Base-by-base conservation (phyloP, 1,140 invertebrate species). In the Eufriesea mexicana region DNA sequence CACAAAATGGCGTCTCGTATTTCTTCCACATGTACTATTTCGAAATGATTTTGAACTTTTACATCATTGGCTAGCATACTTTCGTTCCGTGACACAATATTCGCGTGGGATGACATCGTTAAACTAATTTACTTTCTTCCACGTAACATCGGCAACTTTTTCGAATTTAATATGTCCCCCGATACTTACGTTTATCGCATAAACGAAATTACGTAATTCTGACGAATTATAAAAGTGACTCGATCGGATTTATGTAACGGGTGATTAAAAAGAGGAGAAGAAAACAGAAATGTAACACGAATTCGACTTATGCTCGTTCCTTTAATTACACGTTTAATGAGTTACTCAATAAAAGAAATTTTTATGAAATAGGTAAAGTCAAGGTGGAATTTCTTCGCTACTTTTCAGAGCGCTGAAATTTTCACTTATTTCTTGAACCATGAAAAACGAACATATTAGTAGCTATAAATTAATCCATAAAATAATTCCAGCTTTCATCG, bases 11-110 rank as follows among this genome's bases (percentile, higher is more conserved):
- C 76, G 23, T 25, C 45, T 20, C 10, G 49, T 47, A 45, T 54
- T 28, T 25, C 16, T n/a, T n/a, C 75, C n/a, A 10, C 35, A 67
- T 42, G 35, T 51, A 57, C 42, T 18, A 68, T 78, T 78, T 51
- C 51, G 51, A 78, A 68, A 78, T 28, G 64, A 78, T 78, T 78
- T 78, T 68, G 16, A 57, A 54, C 25, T 54, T 45, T 47, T 20
- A 7, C 64, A 28, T 20, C 64, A 16, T 20, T 8, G 9, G 7
- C 47, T 6, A 42, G n/a, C 25, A 7, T 45, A n/a, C 10, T 16
- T 72, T 62, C 49, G 2, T 16, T 12, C 7, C 7, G 20, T 23
- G 35, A 45, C 18, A 73, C 71, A 2, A 35, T 20, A 2, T 25
- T 55, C 62, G 28, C 7, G 8, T 42, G 4, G 7, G 20, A 42